Evolutionary conservation across 2,797 vertebrate genomes (phyloP), one percentile per base, ranked within the genome.

Genomic region (Helicolenus hilgendorfi): DNA sequence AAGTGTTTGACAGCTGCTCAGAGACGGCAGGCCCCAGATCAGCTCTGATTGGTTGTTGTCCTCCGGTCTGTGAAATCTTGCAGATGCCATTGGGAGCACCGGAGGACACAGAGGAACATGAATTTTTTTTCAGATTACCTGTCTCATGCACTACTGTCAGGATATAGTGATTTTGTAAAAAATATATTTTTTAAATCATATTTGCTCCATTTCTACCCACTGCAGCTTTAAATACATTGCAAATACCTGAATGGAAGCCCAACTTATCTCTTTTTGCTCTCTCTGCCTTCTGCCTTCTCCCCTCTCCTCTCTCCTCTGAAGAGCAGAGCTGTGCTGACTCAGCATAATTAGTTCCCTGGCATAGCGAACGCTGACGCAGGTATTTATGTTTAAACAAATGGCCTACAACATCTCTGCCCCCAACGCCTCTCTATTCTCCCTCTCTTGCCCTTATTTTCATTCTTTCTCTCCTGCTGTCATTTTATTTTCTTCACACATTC

Each of bases 261-360:
- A 73, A 62, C 68, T 27, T 31, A 55, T 72, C 72, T 73, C 45
- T 33, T 24, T 67, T 72, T 70, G 67, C 72, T 88, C 33, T 27
- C 69, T 78, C 68, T 73, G 53, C 9, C 53, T 60, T 78, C 68
- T 73, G 53, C 9, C 53, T 60, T 29, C 58, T 60, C 58, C 55
- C 9, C n/a, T 56, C 55, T 56, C 53, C n/a, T 55, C 9, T 79
- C 83, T 85, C 78, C 79, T 79, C 89, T 84, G 81, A 93, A 90
- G 81, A 88, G 87, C 81, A 55, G 73, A 83, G 79, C 35, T 72
- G 14, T 88, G 96, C 94, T 93, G 92, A 95, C 86, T 96, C 96
- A 83, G 65, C 94, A 92, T 78, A 90, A 92, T 75, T 65, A 79
- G 69, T 60, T 87, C 71, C 79, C 78, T 38, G 22, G 87, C 89